Evolutionary conservation across 2,888 invertebrate genomes (phyloP).

Genomic region (Thera britannica): DNA sequence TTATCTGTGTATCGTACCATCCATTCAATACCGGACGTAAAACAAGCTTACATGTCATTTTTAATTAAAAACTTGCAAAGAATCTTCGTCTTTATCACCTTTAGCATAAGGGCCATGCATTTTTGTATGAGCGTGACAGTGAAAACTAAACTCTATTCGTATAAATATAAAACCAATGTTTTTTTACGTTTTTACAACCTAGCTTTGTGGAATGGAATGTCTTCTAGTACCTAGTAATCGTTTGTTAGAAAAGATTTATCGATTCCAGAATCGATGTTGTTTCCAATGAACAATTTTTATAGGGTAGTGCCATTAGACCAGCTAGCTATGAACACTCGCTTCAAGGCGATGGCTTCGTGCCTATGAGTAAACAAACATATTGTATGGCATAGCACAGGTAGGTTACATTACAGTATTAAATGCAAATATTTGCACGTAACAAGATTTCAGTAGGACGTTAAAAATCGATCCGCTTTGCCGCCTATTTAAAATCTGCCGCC

Average conservation of each 20-base stretch:
- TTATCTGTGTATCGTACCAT: constrained; percentile 22
- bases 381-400: neutral
- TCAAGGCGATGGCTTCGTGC: neutral
- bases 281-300: constrained; percentile 26
- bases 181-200: constrained; percentile 15
- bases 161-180: neutral
- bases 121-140: neutral
- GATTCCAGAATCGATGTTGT: constrained; percentile 42
- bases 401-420: neutral
- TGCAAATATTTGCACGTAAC: too few species aligned
- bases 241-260: constrained; percentile 37
- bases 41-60: constrained; percentile 10
- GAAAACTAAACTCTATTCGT: constrained; percentile 12
- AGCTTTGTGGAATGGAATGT: constrained; percentile 31
- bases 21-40: constrained; percentile 27
- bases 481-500: too few species aligned
- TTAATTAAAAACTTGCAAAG: neutral
- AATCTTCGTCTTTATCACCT: constrained; percentile 4
- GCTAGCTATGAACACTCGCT: constrained; percentile 3
- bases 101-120: neutral
- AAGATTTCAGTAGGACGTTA: too few species aligned
- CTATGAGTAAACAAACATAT: neutral
- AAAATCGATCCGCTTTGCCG: too few species aligned
- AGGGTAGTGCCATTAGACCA: neutral
- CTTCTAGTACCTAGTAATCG: constrained; percentile 25